Evolutionary conservation across 2,797 vertebrate species (phyloP), one percentile per base, ranked within the genome.

Genomic region (Schizopygopsis malacanthus): DNA sequence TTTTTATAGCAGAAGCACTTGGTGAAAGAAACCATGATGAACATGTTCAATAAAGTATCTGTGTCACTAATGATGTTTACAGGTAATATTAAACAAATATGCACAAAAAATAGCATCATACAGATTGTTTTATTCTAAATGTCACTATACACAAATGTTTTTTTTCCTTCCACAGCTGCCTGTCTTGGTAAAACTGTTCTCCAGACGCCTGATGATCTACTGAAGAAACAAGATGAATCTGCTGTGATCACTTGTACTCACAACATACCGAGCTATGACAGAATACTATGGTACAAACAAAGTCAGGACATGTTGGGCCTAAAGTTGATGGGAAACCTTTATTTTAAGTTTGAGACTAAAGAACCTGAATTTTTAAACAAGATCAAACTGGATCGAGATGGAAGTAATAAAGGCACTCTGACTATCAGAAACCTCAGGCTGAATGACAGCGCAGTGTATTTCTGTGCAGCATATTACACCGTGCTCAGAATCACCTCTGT

Each of bases 201-300:
- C 0, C 91, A 90, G 18, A 86, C 83, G 84, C 45, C 87, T 3
- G 43, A 10, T 54, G 1, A 83, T 15, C 45, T 87, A 9, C 20
- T 83, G 43, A 56, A 67, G 28, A 4, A 45, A 0, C 61, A 37
- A 52, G 6, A 41, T 18, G 33, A 84, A 1, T 11, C 18, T 52
- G 72, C 72, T 63, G 50, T 82, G 15, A 84, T 86, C n/a, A 28
- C 37, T 25, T 90, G 88, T 28, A 43, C 28, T n/a, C 84, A 90
- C 25, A 33, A 15, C 6, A 65, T 82, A n/a, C 2, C 0, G 0
- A 25, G 0, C 25, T 73, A 80, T 16, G 13, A 87, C 0, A 1
- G 0, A 15, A 73, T 80, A 10, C n/a, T 80, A 7, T 80, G 76
- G 86, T 89, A 90, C 50, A 86, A 88, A 82, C 79, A 75, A 52